Conservation (phyloP, 2,797 vertebrate genomes). For the Pantherophis alleghaniensis region DNA sequence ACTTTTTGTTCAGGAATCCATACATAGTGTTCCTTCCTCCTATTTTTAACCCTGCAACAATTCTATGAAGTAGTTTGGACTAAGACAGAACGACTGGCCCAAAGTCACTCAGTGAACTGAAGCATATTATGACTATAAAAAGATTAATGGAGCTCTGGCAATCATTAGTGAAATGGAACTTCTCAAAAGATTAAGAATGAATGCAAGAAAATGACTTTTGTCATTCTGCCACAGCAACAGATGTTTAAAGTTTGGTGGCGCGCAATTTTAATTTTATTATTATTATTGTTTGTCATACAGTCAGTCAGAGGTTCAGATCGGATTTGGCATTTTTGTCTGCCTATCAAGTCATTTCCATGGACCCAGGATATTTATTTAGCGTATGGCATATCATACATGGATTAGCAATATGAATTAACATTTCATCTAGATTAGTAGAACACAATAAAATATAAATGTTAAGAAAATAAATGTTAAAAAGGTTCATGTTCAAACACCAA, state of each 20-base stretch:
- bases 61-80: not conserved
- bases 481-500: not conserved
- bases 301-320: not conserved
- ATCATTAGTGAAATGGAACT: slow-evolving; percentile 62
- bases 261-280: not conserved
- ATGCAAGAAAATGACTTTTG: slow-evolving; percentile 58
- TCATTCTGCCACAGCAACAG: slow-evolving; percentile 56
- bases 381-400: not conserved
- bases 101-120: not conserved
- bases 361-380: not conserved
- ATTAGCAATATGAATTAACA: not conserved
- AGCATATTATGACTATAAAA: slow-evolving; percentile 41
- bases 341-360: not conserved
- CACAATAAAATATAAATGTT: not conserved
- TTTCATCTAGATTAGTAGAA: not conserved
- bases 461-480: not conserved
- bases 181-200: slow-evolving; percentile 64
- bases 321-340: not conserved
- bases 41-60: not conserved
- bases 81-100: not conserved
- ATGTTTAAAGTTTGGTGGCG: not conserved
- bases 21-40: not conserved
- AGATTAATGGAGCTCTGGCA: slow-evolving; percentile 64
- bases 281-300: not conserved
- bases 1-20: not conserved